These are phyloP conservation scores for Sebastes diploproa DNA, from an alignment of 2,797 vertebrate genomes.

Conservation along the genomic window DNA sequence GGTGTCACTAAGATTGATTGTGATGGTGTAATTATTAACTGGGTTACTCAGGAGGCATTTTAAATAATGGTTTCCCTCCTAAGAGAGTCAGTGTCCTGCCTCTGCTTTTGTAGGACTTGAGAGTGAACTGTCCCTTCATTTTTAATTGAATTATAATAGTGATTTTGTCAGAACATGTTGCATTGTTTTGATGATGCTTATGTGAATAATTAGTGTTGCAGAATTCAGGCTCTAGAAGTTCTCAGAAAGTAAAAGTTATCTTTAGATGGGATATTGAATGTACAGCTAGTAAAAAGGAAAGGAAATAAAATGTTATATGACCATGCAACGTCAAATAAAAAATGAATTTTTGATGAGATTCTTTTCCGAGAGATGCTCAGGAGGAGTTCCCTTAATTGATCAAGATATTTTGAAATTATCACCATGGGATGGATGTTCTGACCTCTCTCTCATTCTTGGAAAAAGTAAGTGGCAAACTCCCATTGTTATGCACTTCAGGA, in stretches of 20 bases:
- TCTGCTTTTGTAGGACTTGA: neutral
- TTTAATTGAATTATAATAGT: neutral
- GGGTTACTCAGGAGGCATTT: neutral
- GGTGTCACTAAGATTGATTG: neutral
- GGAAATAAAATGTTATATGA: neutral
- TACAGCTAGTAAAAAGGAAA: neutral
- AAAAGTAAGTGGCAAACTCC: neutral
- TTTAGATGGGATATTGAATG: neutral
- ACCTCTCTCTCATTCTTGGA: neutral
- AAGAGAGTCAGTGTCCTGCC: neutral
- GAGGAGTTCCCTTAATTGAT: neutral
- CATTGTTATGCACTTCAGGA: neutral
- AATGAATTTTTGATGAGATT: neutral
- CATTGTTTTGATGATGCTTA: neutral
- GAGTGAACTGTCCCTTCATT: too few relatives aligned
- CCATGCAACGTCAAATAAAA: neutral
- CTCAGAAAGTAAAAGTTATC: neutral
- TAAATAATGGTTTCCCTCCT: neutral
- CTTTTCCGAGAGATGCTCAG: neutral
- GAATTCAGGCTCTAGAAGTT: neutral
- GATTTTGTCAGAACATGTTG: neutral
- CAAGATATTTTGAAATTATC: neutral
- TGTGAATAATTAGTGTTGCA: neutral
- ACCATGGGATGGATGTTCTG: neutral
- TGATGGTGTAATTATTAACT: constrained; percentile 16